These are phyloP conservation scores for Gopherus evgoodei DNA, from an alignment of 2,113 vertebrate species.

Conservation along the genomic window DNA sequence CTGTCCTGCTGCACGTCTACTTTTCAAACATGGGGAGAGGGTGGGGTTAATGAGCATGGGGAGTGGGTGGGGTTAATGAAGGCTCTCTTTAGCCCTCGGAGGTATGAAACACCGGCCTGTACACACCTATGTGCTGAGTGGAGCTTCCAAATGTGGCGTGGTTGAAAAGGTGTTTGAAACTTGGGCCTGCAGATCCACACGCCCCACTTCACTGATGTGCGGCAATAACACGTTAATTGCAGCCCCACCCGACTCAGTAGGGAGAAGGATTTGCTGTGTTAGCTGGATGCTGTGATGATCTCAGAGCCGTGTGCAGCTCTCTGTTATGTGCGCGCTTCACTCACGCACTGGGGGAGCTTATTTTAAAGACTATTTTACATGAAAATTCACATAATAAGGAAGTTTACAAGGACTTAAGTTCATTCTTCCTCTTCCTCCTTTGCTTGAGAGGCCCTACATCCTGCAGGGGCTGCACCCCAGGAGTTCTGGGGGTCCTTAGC, in stretches of 20 bases:
- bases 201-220: slow-evolving; percentile 11
- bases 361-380: neutral
- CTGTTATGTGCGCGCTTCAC: neutral
- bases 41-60: too few relatives aligned
- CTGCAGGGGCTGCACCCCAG: neutral
- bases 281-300: slow-evolving; percentile 64
- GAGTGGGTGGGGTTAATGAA: neutral
- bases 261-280: slow-evolving; percentile 68
- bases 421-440: neutral
- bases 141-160: neutral
- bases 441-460: fast-evolving
- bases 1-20: too few relatives aligned
- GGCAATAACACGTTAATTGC: slow-evolving; percentile 41
- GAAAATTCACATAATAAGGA: neutral
- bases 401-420: neutral
- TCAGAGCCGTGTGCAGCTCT: neutral
- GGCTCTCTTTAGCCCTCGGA: fast-evolving
- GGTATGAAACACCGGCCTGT: fast-evolving
- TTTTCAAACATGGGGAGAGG: too few relatives aligned
- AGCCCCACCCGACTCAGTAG: slow-evolving; percentile 62
- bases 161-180: neutral
- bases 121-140: fast-evolving
- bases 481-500: neutral
- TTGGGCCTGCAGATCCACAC: fast-evolving
- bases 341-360: neutral